These are phyloP conservation scores for Buteo buteo DNA, from an alignment of 2,113 vertebrate species.

Conservation along the genomic window DNA sequence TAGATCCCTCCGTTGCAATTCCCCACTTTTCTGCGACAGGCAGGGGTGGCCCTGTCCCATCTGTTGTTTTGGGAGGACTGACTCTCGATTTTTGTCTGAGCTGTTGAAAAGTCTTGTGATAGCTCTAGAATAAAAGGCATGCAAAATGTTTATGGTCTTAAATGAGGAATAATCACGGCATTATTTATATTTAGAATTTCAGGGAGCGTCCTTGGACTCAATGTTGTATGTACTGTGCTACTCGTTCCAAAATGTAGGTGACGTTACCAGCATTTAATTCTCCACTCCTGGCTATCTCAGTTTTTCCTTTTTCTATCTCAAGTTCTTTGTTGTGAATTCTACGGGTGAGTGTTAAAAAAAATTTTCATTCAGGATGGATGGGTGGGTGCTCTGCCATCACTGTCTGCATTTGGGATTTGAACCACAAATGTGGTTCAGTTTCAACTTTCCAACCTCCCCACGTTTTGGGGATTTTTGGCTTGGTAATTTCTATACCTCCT, in stretches of 20 bases:
- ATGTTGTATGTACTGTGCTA: not conserved
- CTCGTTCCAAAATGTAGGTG: not conserved
- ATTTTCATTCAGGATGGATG: not conserved
- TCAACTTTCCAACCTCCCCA: not conserved
- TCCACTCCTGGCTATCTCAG: not conserved
- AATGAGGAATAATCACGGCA: not conserved
- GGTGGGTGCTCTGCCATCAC: not conserved
- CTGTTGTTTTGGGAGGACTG: constrained; percentile 15
- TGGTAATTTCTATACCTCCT: not conserved
- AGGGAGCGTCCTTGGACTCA: not conserved
- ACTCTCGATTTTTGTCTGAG: not conserved
- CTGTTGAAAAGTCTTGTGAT: not conserved
- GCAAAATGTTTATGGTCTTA: not conserved
- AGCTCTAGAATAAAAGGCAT: not conserved
- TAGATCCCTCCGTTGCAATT: not conserved
- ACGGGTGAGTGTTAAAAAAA: not conserved
- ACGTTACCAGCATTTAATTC: not conserved
- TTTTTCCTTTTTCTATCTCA: not conserved
- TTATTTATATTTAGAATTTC: not conserved
- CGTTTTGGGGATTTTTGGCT: not conserved
- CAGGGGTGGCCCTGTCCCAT: not conserved
- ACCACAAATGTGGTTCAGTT: not conserved
- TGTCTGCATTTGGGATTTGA: not conserved
- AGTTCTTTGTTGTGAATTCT: not conserved
- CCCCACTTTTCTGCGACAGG: not conserved